Percentiles rank a stretch among this genome's conserved stretches.
phyloP scores from a whole-genome alignment of 2,888 invertebrate genomes.

The Prosapia bicincta region DNA sequence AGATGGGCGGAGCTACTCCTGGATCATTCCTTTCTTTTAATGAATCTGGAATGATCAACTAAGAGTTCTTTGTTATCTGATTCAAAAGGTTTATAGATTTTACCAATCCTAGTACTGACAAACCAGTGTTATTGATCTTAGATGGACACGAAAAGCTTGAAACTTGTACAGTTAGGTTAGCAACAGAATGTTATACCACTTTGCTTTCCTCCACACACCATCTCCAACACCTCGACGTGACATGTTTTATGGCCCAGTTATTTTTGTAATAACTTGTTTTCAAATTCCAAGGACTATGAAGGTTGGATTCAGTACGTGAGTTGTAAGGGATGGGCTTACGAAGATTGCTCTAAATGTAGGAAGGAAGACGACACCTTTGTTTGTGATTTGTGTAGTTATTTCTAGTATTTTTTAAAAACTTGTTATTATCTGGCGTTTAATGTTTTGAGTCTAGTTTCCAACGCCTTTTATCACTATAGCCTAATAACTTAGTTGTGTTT shows the following conservation, averaged over 20 bases:
- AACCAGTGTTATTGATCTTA: conserved; percentile 41
- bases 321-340: too few species aligned
- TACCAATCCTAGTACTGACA: conserved; percentile 11
- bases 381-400: too few species aligned
- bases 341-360: too few species aligned
- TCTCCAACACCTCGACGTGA: conserved; percentile 29
- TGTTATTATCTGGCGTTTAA: too few species aligned
- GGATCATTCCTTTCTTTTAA: too few species aligned
- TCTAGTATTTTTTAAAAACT: too few species aligned
- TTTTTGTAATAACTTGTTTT: conserved; percentile 3
- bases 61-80: neutral
- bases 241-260: conserved; percentile 38
- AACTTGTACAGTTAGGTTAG: conserved; percentile 36
- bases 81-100: neutral
- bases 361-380: too few species aligned
- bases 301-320: too few species aligned
- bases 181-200: conserved; percentile 37
- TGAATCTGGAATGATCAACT: too few species aligned
- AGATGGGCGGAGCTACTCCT: conserved; percentile 30
- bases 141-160: conserved; percentile 43
- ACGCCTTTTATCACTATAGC: too few species aligned
- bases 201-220: conserved; percentile 35
- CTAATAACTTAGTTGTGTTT: too few species aligned
- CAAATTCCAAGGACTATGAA: neutral
- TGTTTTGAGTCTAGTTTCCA: too few species aligned